These are phyloP conservation scores for Agelastica alni DNA, from an alignment of 2,888 invertebrate species.

Conservation along the genomic window DNA sequence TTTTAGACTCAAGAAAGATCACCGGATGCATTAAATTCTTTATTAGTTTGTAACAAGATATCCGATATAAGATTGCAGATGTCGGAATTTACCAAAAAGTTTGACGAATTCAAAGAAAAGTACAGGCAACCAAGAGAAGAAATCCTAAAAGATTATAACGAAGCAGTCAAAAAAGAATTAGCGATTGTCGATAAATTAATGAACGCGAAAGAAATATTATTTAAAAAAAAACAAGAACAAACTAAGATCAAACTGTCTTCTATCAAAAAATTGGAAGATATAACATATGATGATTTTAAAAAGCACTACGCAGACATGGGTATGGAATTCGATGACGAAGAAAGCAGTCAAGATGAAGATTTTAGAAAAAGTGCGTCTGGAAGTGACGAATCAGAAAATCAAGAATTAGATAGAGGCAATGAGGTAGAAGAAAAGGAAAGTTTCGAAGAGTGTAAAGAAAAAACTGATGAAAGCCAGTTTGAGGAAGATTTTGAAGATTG, in stretches of 20 bases:
- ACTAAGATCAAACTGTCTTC: background rate
- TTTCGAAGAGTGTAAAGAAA: no score
- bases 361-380: no score
- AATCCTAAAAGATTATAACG: slow-evolving; percentile 46
- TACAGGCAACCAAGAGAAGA: slow-evolving; percentile 34
- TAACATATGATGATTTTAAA: slow-evolving; percentile 28
- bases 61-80: slow-evolving; percentile 41
- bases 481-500: slow-evolving; percentile 24
- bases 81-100: slow-evolving; percentile 37
- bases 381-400: no score
- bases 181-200: slow-evolving; percentile 37
- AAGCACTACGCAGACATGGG: slow-evolving; percentile 40
- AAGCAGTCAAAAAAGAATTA: slow-evolving; percentile 42
- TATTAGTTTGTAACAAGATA: slow-evolving; percentile 40
- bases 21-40: slow-evolving; percentile 28
- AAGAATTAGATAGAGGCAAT: no score
- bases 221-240: slow-evolving; percentile 10
- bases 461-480: slow-evolving; percentile 3
- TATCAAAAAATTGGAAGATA: slow-evolving; percentile 22
- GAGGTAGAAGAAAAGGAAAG: no score
- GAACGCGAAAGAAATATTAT: slow-evolving; percentile 19
- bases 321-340: slow-evolving; percentile 28
- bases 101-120: slow-evolving; percentile 40
- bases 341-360: no score
- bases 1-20: slow-evolving; percentile 16